These are phyloP conservation scores for Diuraphis noxia DNA, from an alignment of 1,140 invertebrate genomes.

Conservation along the genomic window DNA sequence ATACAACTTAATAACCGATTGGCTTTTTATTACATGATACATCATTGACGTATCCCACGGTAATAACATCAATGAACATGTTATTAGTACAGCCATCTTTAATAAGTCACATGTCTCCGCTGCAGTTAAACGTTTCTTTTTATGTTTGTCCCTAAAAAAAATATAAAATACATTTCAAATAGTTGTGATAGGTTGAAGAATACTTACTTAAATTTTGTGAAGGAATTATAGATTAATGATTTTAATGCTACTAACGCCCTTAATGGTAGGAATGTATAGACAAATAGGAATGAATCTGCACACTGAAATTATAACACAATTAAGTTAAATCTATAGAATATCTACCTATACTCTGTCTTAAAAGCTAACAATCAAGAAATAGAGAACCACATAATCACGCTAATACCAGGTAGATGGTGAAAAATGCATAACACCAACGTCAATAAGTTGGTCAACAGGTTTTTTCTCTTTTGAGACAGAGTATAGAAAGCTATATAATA, in stretches of 20 bases:
- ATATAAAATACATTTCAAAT: background rate
- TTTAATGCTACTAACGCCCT: conserved; percentile 85
- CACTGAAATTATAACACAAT: conserved; percentile 66
- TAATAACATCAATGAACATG: conserved; percentile 81
- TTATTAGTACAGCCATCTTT: conserved; percentile 86
- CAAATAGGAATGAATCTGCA: conserved; percentile 96
- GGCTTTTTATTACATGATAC: conserved; percentile 98
- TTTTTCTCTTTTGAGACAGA: too few species aligned
- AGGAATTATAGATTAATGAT: conserved; percentile 73
- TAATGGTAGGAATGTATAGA: conserved; percentile 96
- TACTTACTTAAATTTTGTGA: conserved; percentile 72
- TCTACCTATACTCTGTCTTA: too few species aligned
- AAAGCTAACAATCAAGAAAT: too few species aligned
- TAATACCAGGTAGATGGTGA: too few species aligned
- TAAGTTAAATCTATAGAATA: background rate
- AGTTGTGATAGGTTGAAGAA: conserved; percentile 16
- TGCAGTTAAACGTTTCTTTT: conserved; percentile 69
- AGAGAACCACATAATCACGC: too few species aligned
- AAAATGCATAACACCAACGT: too few species aligned
- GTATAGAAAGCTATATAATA: background rate
- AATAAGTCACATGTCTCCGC: conserved; percentile 96
- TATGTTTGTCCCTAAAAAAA: conserved; percentile 40
- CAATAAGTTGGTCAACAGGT: too few species aligned
- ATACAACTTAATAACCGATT: conserved; percentile 98
- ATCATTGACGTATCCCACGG: conserved; percentile 97